phyloP scores from a whole-genome alignment of 2,113 vertebrate species.

The Hippocampus zosterae region DNA sequence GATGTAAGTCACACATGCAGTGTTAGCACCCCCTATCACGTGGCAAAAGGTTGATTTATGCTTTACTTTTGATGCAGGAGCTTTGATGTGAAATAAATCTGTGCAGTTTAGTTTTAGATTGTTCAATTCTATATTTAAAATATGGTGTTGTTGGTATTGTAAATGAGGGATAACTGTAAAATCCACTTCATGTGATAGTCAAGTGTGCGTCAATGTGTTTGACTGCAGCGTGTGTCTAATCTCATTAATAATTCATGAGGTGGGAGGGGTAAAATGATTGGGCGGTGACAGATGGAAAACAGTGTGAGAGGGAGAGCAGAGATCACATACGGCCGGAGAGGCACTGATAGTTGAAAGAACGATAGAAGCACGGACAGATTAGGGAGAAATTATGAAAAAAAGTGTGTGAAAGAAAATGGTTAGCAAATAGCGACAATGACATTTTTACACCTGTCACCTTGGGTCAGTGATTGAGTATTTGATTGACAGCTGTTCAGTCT shows the following conservation, averaged over 20 bases:
- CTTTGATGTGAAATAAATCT: no score
- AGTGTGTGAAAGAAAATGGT: constrained; percentile 9
- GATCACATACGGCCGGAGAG: constrained; percentile 11
- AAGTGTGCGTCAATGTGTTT: constrained; percentile 18
- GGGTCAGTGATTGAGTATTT: neutral
- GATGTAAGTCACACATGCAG: no score
- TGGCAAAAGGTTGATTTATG: no score
- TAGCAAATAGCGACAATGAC: neutral
- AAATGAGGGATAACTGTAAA: no score
- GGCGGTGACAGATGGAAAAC: constrained; percentile 66
- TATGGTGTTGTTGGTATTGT: no score
- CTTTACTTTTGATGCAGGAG: no score
- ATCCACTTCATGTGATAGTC: no score
- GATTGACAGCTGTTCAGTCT: constrained; percentile 15
- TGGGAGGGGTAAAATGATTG: constrained; percentile 58
- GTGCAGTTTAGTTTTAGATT: no score
- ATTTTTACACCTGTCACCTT: neutral
- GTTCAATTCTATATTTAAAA: no score
- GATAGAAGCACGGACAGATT: constrained; percentile 13
- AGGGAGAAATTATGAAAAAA: constrained; percentile 7
- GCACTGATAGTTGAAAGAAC: constrained; percentile 10
- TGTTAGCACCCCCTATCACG: no score
- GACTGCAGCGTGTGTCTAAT: constrained; percentile 26
- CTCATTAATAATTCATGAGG: constrained; percentile 71
- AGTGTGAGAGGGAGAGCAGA: constrained; percentile 24